These are phyloP conservation scores for Leptosomus discolor DNA, from an alignment of 2,113 vertebrate genomes.

Conservation along the genomic window DNA sequence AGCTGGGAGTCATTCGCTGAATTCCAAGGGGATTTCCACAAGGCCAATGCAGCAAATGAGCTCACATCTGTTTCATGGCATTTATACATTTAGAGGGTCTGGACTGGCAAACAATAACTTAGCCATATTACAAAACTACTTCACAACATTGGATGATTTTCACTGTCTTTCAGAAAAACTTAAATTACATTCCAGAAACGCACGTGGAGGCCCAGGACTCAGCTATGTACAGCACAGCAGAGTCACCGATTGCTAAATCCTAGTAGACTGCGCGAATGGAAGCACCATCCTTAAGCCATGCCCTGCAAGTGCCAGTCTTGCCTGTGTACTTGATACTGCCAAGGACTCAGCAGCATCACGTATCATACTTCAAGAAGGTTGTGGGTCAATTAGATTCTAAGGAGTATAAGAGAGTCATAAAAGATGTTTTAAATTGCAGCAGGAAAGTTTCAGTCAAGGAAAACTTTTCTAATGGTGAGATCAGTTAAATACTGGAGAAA, in stretches of 20 bases:
- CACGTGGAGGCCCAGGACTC: not conserved
- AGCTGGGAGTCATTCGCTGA: accelerated
- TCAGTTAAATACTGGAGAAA: not conserved
- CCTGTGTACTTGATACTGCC: not conserved
- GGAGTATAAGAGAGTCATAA: not conserved
- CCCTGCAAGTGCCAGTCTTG: not conserved
- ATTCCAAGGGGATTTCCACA: not conserved
- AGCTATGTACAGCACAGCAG: not conserved
- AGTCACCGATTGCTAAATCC: accelerated
- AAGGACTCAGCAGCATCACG: not conserved
- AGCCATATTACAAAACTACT: not conserved
- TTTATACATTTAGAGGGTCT: not conserved
- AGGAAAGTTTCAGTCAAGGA: not conserved
- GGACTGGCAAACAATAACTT: accelerated
- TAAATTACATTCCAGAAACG: not conserved
- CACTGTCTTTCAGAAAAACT: not conserved
- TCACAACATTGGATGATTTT: accelerated
- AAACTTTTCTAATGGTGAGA: not conserved
- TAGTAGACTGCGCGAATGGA: not conserved
- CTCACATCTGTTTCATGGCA: not conserved
- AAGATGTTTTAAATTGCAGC: not conserved
- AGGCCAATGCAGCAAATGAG: not conserved
- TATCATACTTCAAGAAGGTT: not conserved
- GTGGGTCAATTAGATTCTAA: not conserved
- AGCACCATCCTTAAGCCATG: not conserved